Conservation (phyloP, 1,140 invertebrate species). For the Drosophila suzukii region DNA sequence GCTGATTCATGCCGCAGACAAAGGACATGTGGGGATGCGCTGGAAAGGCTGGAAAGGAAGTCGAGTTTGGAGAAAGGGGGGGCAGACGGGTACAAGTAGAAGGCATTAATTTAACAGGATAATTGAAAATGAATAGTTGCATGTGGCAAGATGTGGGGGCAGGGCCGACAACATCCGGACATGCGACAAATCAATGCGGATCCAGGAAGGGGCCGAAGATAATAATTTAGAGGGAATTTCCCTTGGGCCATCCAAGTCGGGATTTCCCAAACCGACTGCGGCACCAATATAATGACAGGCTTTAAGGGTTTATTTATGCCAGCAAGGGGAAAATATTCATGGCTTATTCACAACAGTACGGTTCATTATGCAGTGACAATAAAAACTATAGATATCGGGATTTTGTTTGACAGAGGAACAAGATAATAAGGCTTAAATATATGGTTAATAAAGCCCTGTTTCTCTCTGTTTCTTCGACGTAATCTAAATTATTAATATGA, state of each 20-base stretch:
- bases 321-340: slow-evolving; percentile 6
- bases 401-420: neutral
- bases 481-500: no score
- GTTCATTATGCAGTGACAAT: slow-evolving; percentile 24
- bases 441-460: no score
- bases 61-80: slow-evolving; percentile 13
- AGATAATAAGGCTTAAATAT: no score
- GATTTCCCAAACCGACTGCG: slow-evolving; percentile 1
- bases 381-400: slow-evolving; percentile 7
- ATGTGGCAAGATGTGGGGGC: slow-evolving; percentile 18
- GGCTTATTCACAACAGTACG: slow-evolving; percentile 3
- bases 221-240: slow-evolving; percentile 50
- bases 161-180: slow-evolving; percentile 17
- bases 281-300: neutral
- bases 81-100: slow-evolving; percentile 20
- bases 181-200: slow-evolving; percentile 49
- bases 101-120: slow-evolving; percentile 66
- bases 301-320: slow-evolving; percentile 20
- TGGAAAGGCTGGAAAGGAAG: slow-evolving; percentile 12
- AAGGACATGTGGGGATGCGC: slow-evolving; percentile 14
- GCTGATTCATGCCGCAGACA: slow-evolving; percentile 51
- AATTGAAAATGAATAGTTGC: slow-evolving; percentile 59
- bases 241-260: slow-evolving; percentile 12
- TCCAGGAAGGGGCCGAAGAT: slow-evolving; percentile 48
- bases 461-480: no score